phyloP scores from a whole-genome alignment of 30 jellyfish, hydroid and myxozoan genomes.

The Chrysaora quinquecirrha region DNA sequence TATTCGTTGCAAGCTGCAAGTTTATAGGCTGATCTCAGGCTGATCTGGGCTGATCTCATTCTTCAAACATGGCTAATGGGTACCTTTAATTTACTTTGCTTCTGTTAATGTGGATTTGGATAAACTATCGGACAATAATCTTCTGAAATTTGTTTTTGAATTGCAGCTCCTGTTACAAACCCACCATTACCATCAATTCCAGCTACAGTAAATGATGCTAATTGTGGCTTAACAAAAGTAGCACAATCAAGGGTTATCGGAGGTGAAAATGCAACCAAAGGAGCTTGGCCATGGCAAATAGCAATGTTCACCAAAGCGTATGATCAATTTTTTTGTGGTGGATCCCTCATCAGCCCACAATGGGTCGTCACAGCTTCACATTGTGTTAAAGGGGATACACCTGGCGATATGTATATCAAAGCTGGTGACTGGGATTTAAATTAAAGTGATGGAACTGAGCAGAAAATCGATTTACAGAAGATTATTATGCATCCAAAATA shows the following conservation, averaged over 20 bases:
- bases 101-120: not conserved
- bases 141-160: not conserved
- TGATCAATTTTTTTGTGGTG: not conserved
- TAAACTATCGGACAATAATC: not conserved
- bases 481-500: slow-evolving; percentile 19
- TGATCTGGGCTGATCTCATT: too few relatives aligned
- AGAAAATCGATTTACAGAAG: slow-evolving; percentile 21
- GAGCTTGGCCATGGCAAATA: slow-evolving; percentile 79
- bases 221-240: slow-evolving; percentile 38
- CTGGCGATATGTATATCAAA: slow-evolving; percentile 8
- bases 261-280: slow-evolving; percentile 58
- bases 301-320: slow-evolving; percentile 20
- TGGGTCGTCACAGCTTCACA: slow-evolving; percentile 3
- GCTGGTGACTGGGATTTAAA: slow-evolving; percentile 51
- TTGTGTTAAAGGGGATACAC: not conserved
- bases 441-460: slow-evolving; percentile 49
- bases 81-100: too few relatives aligned
- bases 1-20: too few relatives aligned
- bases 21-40: too few relatives aligned
- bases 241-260: slow-evolving; percentile 57
- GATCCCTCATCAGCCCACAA: slow-evolving; percentile 1
- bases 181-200: not conserved
- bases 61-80: too few relatives aligned
- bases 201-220: slow-evolving; percentile 23
- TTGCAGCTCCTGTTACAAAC: not conserved